These are phyloP conservation scores for Wiebesia pumilae DNA, from an alignment of 1,140 invertebrate species.

Conservation along the genomic window DNA sequence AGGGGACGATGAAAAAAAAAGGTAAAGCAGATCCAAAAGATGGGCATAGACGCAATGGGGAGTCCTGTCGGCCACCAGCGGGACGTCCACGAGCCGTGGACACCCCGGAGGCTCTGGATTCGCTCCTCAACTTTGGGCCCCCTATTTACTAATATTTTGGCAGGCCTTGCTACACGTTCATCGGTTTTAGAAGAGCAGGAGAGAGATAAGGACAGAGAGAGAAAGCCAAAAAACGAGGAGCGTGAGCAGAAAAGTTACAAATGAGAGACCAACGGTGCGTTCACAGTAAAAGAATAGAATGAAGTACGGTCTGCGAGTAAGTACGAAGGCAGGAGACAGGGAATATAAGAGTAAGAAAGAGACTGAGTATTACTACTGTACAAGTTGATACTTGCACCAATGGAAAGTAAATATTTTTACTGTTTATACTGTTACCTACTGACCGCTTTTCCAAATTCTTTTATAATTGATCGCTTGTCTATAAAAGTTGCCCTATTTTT, in stretches of 20 bases:
- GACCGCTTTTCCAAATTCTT: not conserved
- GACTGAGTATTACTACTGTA: not conserved
- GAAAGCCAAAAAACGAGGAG: not conserved
- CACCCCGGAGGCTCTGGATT: not conserved
- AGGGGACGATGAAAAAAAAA: conserved; percentile 45
- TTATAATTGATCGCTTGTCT: no score
- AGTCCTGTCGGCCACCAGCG: conserved; percentile 7
- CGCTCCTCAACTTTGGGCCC: not conserved
- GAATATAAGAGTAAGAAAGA: not conserved
- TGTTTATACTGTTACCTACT: no score
- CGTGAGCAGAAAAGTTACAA: conserved; percentile 2
- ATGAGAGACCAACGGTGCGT: not conserved
- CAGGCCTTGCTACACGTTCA: conserved; percentile 62
- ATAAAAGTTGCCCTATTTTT: no score
- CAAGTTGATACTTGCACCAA: not conserved
- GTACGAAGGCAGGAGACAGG: not conserved
- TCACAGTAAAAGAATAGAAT: not conserved
- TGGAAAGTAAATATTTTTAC: no score
- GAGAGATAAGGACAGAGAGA: conserved; percentile 1
- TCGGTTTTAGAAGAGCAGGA: conserved; percentile 28
- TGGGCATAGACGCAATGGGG: conserved; percentile 30
- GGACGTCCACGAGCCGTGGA: not conserved
- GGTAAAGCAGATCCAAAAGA: conserved; percentile 57
- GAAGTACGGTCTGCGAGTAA: not conserved
- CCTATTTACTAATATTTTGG: conserved; percentile 54